Evolutionary conservation across 2,888 invertebrate species (phyloP).

Genomic region (Kuschelorhynchus macadamiae): DNA sequence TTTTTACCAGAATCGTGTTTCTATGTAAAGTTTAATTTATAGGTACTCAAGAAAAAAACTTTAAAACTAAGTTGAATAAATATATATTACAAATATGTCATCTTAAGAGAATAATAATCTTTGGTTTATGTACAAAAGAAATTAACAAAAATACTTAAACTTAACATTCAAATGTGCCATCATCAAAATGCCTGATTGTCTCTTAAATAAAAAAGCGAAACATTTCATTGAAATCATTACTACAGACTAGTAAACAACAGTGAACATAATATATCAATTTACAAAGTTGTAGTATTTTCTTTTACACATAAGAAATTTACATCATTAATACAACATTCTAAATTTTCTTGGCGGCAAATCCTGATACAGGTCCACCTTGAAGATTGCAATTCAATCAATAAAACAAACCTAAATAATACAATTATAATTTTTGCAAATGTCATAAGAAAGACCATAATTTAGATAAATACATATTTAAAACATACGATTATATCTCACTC

Average conservation of each 20-base stretch:
- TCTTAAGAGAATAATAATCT: conserved; percentile 55
- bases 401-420: too few species aligned
- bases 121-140: conserved; percentile 61
- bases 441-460: too few species aligned
- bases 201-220: conserved; percentile 36
- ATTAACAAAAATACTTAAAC: conserved; percentile 55
- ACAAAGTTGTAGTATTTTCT: background rate
- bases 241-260: conserved; percentile 4
- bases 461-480: too few species aligned
- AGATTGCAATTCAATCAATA: too few species aligned
- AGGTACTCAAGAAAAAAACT: too few species aligned
- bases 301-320: background rate
- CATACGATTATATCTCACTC: too few species aligned
- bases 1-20: too few species aligned
- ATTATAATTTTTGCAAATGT: too few species aligned
- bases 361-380: background rate
- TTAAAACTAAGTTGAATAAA: conserved; percentile 41
- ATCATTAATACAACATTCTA: background rate
- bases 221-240: conserved; percentile 26
- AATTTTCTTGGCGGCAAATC: background rate
- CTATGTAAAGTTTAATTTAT: too few species aligned
- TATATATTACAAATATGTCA: conserved; percentile 47
- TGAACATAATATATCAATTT: conserved; percentile 2
- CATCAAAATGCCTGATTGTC: conserved; percentile 39
- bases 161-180: conserved; percentile 45